phyloP scores from a whole-genome alignment of 2,888 invertebrate genomes.

The Cataglyphis altisquamis region DNA sequence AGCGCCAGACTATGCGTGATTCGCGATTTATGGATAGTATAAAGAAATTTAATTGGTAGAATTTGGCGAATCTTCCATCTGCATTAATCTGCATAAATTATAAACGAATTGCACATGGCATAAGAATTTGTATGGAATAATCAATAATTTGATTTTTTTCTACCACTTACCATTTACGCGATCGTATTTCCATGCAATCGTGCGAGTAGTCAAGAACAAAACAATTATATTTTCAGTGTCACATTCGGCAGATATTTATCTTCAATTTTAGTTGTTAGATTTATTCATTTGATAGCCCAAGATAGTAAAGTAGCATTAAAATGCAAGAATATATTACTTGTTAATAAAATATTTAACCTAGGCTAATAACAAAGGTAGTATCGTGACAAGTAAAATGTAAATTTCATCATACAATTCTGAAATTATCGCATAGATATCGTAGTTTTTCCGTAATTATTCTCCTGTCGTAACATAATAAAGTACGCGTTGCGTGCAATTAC shows the following conservation, averaged over 20 bases:
- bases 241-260: too few species aligned
- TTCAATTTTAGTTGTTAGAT: background rate
- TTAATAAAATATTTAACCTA: background rate
- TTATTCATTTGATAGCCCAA: background rate
- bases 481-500: background rate
- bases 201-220: background rate
- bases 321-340: background rate
- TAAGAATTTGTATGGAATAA: background rate
- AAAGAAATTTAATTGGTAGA: background rate
- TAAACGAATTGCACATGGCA: background rate
- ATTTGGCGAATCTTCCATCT: background rate
- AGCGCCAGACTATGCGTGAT: background rate
- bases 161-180: background rate
- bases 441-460: background rate
- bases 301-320: background rate
- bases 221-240: background rate
- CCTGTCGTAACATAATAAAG: background rate
- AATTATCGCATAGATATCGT: background rate
- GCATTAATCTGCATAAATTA: background rate
- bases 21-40: too few species aligned
- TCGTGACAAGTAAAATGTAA: background rate
- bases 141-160: background rate
- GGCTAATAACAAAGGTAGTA: background rate
- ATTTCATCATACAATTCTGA: background rate
- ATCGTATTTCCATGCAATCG: background rate